Evolutionary conservation across 2,888 invertebrate genomes (phyloP), one percentile per base, ranked within the genome.

Genomic region (Saturnia pavonia): DNA sequence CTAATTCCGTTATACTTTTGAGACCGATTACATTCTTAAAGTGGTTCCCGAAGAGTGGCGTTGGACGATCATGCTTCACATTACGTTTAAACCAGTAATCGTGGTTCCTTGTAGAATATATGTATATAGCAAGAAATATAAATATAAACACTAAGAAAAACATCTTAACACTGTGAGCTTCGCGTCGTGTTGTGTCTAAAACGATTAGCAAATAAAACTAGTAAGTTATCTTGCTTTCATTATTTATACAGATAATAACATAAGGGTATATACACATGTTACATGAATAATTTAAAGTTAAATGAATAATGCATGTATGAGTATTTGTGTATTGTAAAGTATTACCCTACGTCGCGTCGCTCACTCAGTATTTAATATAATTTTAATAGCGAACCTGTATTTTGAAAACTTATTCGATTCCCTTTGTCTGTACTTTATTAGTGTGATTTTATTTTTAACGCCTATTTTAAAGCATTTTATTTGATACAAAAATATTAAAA

Each of bases 31-130:
- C 68, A 71, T 87, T 88, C 22, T 71, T 72, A 27, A 84, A 83
- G 45, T 87, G 76, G 67, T 84, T 89, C 3, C 91, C 90, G 69
- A 90, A 88, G 0, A 90, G 69, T 2, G 89, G 87, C 11, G 85
- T 66, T 0, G 91, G 85, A 6, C 76, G 73, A 2, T 85, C 86
- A 74, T 86, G 82, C 81, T 87, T 88, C n/a, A 90, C 84, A 51
- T 85, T 85, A 68, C 88, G 81, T 72, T 85, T 85, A 1, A 74
- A 70, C 90, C 90, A 90, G 71, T 91, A 91, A 66, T 80, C 74
- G 67, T 86, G 83, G 67, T 87, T 89, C 69, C 76, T 81, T 8
- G 86, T 88, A 3, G 75, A 63, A 72, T 88, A 90, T 6, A 82
- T 77, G 72, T 88, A 89, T 11, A 86, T 11, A 0, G 78, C 69